Base-by-base conservation (phyloP, 2,797 vertebrate genomes). In the Poecilia gillii region DNA sequence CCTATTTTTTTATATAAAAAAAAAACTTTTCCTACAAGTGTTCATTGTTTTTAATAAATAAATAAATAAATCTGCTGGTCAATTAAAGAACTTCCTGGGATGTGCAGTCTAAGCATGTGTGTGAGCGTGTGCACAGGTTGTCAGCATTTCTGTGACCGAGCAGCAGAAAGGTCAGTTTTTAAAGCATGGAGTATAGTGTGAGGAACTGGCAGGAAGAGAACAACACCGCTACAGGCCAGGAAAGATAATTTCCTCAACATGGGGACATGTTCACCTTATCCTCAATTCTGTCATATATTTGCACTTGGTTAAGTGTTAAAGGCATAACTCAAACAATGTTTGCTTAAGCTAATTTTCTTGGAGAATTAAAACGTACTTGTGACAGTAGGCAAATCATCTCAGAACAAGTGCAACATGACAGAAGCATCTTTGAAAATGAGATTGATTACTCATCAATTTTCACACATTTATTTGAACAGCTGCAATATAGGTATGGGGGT, bases 201-300 rank as follows among this genome's bases (percentile, higher is more conserved):
- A 81, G 81, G 79, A 84, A 87, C 64, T 81, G 85, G 85, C 88
- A 84, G 87, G 77, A 77, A 91, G 84, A 91, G 87, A 88, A 89
- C 53, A 5, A 74, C 57, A 0, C 18, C 11, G 20, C 84, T 70
- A 62, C 80, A 73, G 84, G 85, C 89, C 90, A 93, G 81, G 62
- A 92, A 77, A 72, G 80, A 91, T 85, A 85, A 87, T 93, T 87
- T 88, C 77, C 79, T 80, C 78, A 72, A 77, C 70, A n/a, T 74
- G 71, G 81, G 81, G 76, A 82, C 90, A 86, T 84, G 81, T 90
- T 82, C 84, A 88, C 89, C 81, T 88, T 84, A 84, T 87, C 51
- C 13, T 41, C 64, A 68, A 43, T 43, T 68, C 28, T 49, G 16
- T 23, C 11, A 14, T 49, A 5, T 49, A 68, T 71, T 70, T 78